Evolutionary conservation across 2,888 invertebrate species (phyloP).

Genomic region (Drosophila limbata): DNA sequence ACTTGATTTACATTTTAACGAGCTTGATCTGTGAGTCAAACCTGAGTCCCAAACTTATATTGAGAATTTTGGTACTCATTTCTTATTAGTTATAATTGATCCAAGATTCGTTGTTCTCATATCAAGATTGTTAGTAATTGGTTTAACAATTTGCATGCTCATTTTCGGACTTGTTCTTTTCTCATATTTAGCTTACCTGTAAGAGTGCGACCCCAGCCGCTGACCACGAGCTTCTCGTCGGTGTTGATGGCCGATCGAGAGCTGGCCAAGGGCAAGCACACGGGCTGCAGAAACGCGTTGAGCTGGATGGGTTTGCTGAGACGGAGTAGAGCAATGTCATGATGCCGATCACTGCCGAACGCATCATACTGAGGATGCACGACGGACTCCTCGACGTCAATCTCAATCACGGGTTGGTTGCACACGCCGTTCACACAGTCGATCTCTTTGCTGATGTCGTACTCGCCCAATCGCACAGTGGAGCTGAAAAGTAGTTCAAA

Average conservation of each 20-base stretch:
- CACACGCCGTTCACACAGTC: constrained; percentile 87
- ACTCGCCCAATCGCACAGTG: constrained; percentile 83
- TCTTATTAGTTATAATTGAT: too few species aligned
- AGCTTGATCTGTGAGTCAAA: too few species aligned
- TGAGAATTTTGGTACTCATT: too few species aligned
- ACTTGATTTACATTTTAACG: too few species aligned
- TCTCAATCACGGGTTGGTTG: constrained; percentile 87
- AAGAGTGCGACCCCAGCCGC: constrained; percentile 89
- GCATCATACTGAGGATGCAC: constrained; percentile 88
- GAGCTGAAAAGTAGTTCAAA: constrained; percentile 13
- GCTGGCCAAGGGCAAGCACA: constrained; percentile 87
- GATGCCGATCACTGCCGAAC: constrained; percentile 86
- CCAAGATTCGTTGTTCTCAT: too few species aligned
- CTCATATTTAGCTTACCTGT: constrained; percentile 40
- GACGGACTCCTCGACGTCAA: constrained; percentile 88
- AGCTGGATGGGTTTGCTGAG: constrained; percentile 87
- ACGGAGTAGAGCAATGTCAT: constrained; percentile 91
- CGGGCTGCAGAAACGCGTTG: constrained; percentile 87
- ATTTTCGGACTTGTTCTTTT: too few species aligned
- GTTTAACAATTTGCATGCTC: too few species aligned
- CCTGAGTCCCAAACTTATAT: too few species aligned
- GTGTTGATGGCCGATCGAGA: constrained; percentile 81
- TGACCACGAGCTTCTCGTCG: constrained; percentile 86
- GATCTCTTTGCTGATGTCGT: constrained; percentile 75
- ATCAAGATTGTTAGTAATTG: too few species aligned